Evolutionary conservation across 2,113 vertebrate genomes (phyloP).

Genomic region (Poeciliopsis turrubarensis): DNA sequence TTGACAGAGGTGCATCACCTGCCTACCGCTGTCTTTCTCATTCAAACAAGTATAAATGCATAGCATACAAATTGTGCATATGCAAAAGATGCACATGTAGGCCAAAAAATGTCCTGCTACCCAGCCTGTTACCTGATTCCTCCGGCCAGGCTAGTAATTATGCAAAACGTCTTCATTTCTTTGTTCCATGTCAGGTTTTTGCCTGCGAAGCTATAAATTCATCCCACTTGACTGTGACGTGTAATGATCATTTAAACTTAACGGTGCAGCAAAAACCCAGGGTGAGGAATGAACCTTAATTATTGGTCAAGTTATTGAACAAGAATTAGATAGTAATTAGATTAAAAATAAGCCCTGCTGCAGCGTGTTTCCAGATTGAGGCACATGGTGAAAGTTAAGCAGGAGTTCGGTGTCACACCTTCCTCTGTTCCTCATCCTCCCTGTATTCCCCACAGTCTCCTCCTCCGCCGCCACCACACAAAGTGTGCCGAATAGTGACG

Average conservation of each 20-base stretch:
- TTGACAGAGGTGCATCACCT: slow-evolving; percentile 57
- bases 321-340: neutral
- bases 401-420: neutral
- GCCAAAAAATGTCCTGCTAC: slow-evolving; percentile 28
- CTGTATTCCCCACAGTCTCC: slow-evolving; percentile 18
- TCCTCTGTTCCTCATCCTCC: slow-evolving; percentile 1
- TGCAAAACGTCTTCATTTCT: slow-evolving; percentile 8
- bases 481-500: slow-evolving; percentile 25
- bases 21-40: slow-evolving; percentile 5
- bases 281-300: neutral
- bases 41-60: neutral
- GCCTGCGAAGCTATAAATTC: neutral
- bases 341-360: neutral
- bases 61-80: slow-evolving; percentile 13
- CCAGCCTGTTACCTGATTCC: slow-evolving; percentile 37
- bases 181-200: slow-evolving; percentile 27
- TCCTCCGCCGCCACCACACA: slow-evolving; percentile 3
- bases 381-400: neutral
- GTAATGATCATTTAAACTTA: neutral
- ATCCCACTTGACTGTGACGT: neutral
- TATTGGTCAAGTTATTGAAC: neutral
- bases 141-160: slow-evolving; percentile 45
- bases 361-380: neutral
- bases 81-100: slow-evolving; percentile 22
- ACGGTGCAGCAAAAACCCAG: neutral